These are phyloP conservation scores for Alloscopus bannaensis DNA, from an alignment of 2,888 invertebrate genomes.

Conservation along the genomic window DNA sequence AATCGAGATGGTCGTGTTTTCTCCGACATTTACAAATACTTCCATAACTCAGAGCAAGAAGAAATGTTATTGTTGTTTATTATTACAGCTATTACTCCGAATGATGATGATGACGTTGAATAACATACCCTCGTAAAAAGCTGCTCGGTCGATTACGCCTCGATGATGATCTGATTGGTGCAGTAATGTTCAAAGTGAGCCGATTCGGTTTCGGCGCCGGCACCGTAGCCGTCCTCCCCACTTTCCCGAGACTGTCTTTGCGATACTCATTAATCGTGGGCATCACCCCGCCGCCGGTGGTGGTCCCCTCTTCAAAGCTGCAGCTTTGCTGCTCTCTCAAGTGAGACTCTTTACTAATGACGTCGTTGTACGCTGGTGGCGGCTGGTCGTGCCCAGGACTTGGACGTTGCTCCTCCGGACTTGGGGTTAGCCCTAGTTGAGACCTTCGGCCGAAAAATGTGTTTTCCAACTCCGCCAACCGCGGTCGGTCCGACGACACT, in stretches of 20 bases:
- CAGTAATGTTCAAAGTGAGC: conserved; percentile 41
- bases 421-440: conserved; percentile 39
- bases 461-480: conserved; percentile 49
- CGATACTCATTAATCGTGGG: background rate
- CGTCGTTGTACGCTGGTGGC: background rate
- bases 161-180: conserved; percentile 21
- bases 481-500: conserved; percentile 39
- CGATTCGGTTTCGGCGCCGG: conserved; percentile 44
- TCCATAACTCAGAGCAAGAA: too few relatives aligned
- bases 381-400: background rate
- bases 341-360: background rate
- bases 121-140: conserved; percentile 38
- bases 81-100: too few relatives aligned
- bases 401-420: conserved; percentile 37
- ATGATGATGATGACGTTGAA: background rate
- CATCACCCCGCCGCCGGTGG: background rate
- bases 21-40: too few relatives aligned
- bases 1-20: too few relatives aligned
- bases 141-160: conserved; percentile 25
- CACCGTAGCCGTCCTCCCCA: conserved; percentile 47
- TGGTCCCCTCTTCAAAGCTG: conserved; percentile 39
- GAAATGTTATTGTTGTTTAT: too few relatives aligned
- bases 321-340: conserved; percentile 25
- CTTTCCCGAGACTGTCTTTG: conserved; percentile 30
- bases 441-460: conserved; percentile 56